Conservation (phyloP, 2,888 invertebrate species). For the Zygaena filipendulae region DNA sequence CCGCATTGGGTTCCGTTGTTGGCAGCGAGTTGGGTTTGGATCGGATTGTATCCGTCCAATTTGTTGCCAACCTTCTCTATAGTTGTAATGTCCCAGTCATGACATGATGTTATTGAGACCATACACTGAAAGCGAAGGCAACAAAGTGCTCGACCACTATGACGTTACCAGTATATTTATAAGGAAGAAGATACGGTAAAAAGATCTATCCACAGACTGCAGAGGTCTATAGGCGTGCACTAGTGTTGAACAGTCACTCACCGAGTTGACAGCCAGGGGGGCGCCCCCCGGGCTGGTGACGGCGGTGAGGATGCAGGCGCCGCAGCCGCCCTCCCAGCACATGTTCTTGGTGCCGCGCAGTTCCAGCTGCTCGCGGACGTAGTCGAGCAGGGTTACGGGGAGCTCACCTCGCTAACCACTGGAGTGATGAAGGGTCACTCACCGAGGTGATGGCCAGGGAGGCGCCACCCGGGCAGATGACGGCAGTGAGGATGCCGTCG, state of each 20-base stretch:
- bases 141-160: background rate
- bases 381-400: slow-evolving; percentile 67
- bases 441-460: slow-evolving; percentile 72
- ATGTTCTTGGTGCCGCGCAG: slow-evolving; percentile 74
- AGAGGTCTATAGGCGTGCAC: no score
- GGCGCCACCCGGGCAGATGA: slow-evolving; percentile 26
- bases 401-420: slow-evolving; percentile 68
- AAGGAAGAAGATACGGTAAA: background rate
- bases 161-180: no score
- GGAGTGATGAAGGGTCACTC: no score
- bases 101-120: slow-evolving; percentile 67
- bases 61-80: slow-evolving; percentile 76
- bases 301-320: slow-evolving; percentile 67
- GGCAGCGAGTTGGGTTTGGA: slow-evolving; percentile 70
- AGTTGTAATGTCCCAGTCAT: slow-evolving; percentile 74
- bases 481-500: slow-evolving; percentile 63
- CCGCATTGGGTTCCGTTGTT: slow-evolving; percentile 77
- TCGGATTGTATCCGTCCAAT: slow-evolving; percentile 70
- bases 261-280: slow-evolving; percentile 71
- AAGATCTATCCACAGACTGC: background rate
- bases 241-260: slow-evolving; percentile 40
- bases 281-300: slow-evolving; percentile 26
- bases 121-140: slow-evolving; percentile 66
- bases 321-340: slow-evolving; percentile 78
- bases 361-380: slow-evolving; percentile 61